Base-by-base conservation (phyloP, 92 coral and sea anemone genomes). In the Hydrozoanthus gracilis region DNA sequence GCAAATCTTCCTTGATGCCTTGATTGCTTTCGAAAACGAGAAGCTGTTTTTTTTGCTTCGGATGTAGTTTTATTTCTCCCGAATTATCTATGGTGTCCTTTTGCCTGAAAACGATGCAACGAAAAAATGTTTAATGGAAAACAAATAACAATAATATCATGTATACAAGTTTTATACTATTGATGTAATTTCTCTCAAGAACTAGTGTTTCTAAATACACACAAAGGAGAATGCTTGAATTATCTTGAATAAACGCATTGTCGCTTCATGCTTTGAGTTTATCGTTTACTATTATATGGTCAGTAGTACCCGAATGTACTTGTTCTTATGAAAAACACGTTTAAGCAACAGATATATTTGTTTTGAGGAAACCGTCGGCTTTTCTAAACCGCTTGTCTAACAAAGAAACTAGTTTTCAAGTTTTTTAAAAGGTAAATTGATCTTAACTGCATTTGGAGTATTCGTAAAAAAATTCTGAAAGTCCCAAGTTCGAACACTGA, bases 141-240 rank as follows among this genome's bases (percentile, higher is more conserved):
- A 71, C 76, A 4, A 10, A 8, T 71, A 71, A 17, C 76, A 71
- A 71, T 45, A 71, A 45, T 71, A 17, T 71, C 52, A 71, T 44
- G 76, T 71, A 71, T 71, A 71, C 76, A 71, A 44, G 76, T 71
- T 3, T 44, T 71, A 2, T 44, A 71, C 45, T 71, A 71, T 50
- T 71, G 15, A 35, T 71, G 75, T 71, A 39, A 44, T 71, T 71
- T 71, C 49, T 71, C 76, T 71, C 52, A 71, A 71, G 76, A 71
- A 71, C n/a, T 71, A 16, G 76, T 71, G 52, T 44, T 71, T 71
- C 51, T 44, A 51, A 71, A 71, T 71, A 71, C 76, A 10, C 13
- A 71, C 52, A 45, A 44, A 44, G 10, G 17, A 11, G 76, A 48
- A 69, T 71, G 76, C 76, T 44, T 71, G 51, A 71, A 39, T 71